These are phyloP conservation scores for Rhinophrynus dorsalis DNA, from an alignment of 2,797 vertebrate species.

Conservation along the genomic window DNA sequence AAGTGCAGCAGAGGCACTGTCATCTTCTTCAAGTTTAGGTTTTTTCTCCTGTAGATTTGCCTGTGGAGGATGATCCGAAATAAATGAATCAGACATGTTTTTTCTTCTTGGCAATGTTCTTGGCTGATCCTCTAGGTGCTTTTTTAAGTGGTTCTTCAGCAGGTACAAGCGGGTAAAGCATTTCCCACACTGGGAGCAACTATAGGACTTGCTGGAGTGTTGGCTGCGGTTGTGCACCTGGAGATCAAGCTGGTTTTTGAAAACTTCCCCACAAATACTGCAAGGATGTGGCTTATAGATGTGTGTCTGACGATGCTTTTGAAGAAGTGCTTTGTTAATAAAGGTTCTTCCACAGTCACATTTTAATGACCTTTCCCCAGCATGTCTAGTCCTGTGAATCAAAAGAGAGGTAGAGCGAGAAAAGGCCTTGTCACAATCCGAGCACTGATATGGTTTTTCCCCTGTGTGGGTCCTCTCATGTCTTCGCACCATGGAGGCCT, in stretches of 20 bases:
- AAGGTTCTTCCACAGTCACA: neutral
- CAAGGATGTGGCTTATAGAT: slow-evolving; percentile 51
- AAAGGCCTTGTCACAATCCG: slow-evolving; percentile 59
- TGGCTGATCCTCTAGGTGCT: slow-evolving; percentile 68
- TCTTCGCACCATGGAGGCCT: slow-evolving; percentile 53
- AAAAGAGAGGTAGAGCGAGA: slow-evolving; percentile 69
- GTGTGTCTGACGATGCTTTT: neutral
- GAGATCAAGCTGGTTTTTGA: neutral
- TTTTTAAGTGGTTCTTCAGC: slow-evolving; percentile 61
- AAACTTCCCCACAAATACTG: neutral
- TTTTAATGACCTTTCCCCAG: neutral
- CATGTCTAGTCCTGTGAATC: slow-evolving; percentile 71
- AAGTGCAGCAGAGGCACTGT: slow-evolving; percentile 45
- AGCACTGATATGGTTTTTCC: slow-evolving; percentile 62
- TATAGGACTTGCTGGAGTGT: slow-evolving; percentile 2
- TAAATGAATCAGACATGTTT: slow-evolving; percentile 65
- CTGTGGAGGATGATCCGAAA: slow-evolving; percentile 47
- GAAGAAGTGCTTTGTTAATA: neutral
- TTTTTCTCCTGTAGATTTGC: slow-evolving; percentile 58
- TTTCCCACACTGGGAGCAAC: slow-evolving; percentile 13
- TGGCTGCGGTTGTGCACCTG: neutral
- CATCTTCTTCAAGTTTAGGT: slow-evolving; percentile 50
- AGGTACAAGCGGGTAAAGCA: slow-evolving; percentile 52
- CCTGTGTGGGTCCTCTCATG: no score
- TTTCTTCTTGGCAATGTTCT: slow-evolving; percentile 67